Evolutionary conservation across 2,888 invertebrate species (phyloP), one percentile per base, ranked within the genome.

Genomic region (Ditylenchus weischeri): DNA sequence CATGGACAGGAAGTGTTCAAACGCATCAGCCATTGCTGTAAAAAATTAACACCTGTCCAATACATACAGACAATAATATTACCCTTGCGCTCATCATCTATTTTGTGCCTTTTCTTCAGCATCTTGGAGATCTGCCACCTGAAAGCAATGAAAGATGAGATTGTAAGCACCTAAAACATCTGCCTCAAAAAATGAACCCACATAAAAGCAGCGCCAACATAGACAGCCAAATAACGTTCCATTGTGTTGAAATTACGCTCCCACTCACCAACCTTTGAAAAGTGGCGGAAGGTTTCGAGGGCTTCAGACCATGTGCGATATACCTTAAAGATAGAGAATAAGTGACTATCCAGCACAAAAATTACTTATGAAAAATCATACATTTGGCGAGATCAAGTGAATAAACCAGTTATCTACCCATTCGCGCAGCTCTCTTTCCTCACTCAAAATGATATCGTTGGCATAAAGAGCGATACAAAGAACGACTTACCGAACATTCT

Each of bases 321-420:
- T 13, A 43, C 43, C 43, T 43, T 13, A 3, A 43, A 43, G 11
- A 23, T 54, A 2, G 2, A 11, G 1, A 23, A 15, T 29, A 1
- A 15, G 11, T 5, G 10, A 54, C 29, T 54, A 13, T 10, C 15
- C 29, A 29, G 2, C 29, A 29, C 29, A 10, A 7, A 15, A 15
- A 6, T 2, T 43, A 43, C 15, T 43, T 43, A 13, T 43, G 38
- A 43, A 43, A 43, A 43, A 43, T 13, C 8, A 68, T 94, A 95
- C 93, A 84, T 98, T 98, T 0, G 98, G 98, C 0, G 96, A 95
- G 48, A 98, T 86, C 0, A 90, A 89, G 83, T 95, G 96, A 0
- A 98, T 93, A 0, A 95, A 87, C 51, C 90, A 21, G 61, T 88
- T 88, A 84, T 98, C 98, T 0, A 90, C 90, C 98, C 98, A 98